phyloP scores from a whole-genome alignment of 92 coral and sea anemone genomes.

The Meandrina meandrites region DNA sequence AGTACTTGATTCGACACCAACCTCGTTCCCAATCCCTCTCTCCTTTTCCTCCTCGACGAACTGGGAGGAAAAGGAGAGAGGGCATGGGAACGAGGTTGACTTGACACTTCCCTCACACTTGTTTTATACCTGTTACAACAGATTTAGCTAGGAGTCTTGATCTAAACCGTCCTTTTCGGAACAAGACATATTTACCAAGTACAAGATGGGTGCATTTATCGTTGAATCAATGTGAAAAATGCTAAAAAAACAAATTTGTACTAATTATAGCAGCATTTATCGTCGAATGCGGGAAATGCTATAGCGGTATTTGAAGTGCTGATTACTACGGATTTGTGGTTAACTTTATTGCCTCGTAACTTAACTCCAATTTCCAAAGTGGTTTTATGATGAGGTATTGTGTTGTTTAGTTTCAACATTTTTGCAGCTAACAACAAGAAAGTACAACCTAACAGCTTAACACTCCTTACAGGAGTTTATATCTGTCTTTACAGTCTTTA shows the following conservation, averaged over 20 bases:
- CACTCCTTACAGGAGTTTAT: neutral
- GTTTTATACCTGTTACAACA: no score
- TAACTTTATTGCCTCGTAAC: neutral
- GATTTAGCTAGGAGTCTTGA: no score
- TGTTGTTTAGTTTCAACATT: neutral
- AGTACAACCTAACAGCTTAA: neutral
- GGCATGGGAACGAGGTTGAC: no score
- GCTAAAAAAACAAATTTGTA: neutral
- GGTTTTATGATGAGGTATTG: neutral
- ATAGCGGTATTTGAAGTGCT: neutral
- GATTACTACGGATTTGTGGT: slow-evolving; percentile 8
- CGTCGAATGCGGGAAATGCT: neutral
- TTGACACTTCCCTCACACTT: no score
- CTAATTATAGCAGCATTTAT: slow-evolving; percentile 6
- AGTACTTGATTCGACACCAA: neutral
- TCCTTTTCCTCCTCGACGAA: no score
- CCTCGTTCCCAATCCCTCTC: no score
- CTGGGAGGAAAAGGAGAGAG: no score
- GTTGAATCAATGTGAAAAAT: neutral
- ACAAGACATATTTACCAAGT: neutral
- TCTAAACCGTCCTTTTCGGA: neutral
- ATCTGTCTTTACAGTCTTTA: neutral
- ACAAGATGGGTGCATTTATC: neutral
- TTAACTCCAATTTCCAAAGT: neutral
- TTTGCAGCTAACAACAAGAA: neutral